These are phyloP conservation scores for Hucho hucho DNA, from an alignment of 2,113 vertebrate species.

Conservation along the genomic window DNA sequence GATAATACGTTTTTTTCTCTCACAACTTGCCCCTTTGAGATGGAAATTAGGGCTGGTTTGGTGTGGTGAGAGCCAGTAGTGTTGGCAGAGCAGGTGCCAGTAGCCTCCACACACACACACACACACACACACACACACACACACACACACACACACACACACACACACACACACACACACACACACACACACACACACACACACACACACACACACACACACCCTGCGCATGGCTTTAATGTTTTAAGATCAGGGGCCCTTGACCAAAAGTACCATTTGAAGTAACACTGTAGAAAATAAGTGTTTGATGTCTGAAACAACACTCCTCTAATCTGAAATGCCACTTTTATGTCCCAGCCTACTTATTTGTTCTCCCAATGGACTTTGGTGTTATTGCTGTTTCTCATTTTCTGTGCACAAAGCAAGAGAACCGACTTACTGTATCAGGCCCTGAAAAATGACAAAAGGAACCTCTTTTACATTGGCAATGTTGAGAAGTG, in stretches of 20 bases:
- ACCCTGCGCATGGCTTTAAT: background rate
- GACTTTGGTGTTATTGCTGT: background rate
- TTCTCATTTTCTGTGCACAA: background rate
- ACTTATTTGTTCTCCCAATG: background rate
- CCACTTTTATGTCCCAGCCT: background rate
- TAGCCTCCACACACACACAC: slow-evolving; percentile 28
- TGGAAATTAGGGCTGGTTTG: slow-evolving; percentile 22
- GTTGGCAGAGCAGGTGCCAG: slow-evolving; percentile 21
- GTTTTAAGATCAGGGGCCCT: background rate
- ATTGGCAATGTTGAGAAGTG: too few species aligned
- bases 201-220: slow-evolving; percentile 7
- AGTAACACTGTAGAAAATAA: slow-evolving; percentile 6
- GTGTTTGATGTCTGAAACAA: slow-evolving; percentile 4
- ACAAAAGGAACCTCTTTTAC: too few species aligned
- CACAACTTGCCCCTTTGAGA: background rate
- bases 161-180: slow-evolving; percentile 19
- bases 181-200: slow-evolving; percentile 32
- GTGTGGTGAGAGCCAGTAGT: background rate
- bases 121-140: background rate
- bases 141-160: slow-evolving; percentile 29
- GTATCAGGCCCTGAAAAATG: too few species aligned
- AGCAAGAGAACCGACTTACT: too few species aligned
- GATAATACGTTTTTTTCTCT: slow-evolving; percentile 38
- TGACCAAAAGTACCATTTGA: background rate
- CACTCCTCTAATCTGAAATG: background rate